Percentiles rank a stretch among this genome's conserved stretches.
Evolutionary conservation across 2,113 vertebrate genomes (phyloP).

Genomic region (Scomber colias): DNA sequence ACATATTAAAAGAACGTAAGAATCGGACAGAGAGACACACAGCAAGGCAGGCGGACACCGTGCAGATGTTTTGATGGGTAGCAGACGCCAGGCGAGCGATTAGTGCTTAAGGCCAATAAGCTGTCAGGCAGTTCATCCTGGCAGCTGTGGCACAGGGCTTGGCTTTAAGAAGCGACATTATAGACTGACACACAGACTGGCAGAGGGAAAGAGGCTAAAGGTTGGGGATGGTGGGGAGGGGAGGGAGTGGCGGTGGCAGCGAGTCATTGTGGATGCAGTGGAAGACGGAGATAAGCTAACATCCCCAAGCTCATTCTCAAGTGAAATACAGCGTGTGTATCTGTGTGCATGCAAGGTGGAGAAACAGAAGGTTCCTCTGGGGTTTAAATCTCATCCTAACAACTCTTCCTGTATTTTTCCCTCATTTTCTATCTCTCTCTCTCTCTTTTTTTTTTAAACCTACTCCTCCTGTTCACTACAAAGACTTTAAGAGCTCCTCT

Average conservation of each 20-base stretch:
- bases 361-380: slow-evolving; percentile 8
- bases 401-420: not conserved
- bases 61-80: slow-evolving; percentile 53
- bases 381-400: not conserved
- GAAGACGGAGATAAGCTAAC: slow-evolving; percentile 67
- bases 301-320: slow-evolving; percentile 71
- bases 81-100: slow-evolving; percentile 35
- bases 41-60: not conserved
- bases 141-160: slow-evolving; percentile 41
- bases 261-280: slow-evolving; percentile 60
- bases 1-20: not conserved
- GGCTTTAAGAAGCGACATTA: slow-evolving; percentile 38
- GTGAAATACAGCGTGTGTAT: slow-evolving; percentile 29
- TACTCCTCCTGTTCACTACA: not conserved
- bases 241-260: slow-evolving; percentile 16
- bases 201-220: slow-evolving; percentile 25
- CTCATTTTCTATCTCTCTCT: no score
- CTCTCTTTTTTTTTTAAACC: not conserved
- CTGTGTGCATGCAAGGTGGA: slow-evolving; percentile 3
- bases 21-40: not conserved
- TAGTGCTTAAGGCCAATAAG: slow-evolving; percentile 41
- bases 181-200: slow-evolving; percentile 34
- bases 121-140: slow-evolving; percentile 47
- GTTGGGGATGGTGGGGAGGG: not conserved
- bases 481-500: not conserved